phyloP scores from a whole-genome alignment of 2,888 invertebrate genomes.

The Bellardia bayeri region DNA sequence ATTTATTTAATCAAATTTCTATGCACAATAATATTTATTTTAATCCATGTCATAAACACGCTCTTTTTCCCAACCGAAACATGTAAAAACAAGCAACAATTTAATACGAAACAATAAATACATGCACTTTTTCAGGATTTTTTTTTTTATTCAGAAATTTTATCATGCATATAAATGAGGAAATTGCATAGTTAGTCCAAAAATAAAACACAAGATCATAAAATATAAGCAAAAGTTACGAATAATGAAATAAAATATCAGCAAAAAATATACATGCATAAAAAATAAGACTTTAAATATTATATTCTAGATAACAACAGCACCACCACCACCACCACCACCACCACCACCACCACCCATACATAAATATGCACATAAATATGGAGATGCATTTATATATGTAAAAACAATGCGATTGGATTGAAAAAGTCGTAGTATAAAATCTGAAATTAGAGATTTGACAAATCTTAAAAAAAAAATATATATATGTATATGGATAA shows the following conservation, averaged over 20 bases:
- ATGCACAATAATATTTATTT: slow-evolving; percentile 59
- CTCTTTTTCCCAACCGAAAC: slow-evolving; percentile 24
- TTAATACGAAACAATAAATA: slow-evolving; percentile 40
- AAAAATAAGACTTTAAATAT: neutral
- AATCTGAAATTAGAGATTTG: too few species aligned
- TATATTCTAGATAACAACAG: slow-evolving; percentile 3
- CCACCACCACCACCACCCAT: too few species aligned
- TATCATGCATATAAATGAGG: slow-evolving; percentile 57
- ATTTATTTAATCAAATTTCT: slow-evolving; percentile 61
- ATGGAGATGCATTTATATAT: too few species aligned
- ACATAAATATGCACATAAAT: neutral
- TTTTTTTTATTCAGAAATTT: slow-evolving; percentile 12
- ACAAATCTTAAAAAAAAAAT: too few species aligned
- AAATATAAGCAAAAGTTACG: slow-evolving; percentile 10
- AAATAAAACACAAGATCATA: slow-evolving; percentile 27
- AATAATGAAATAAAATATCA: neutral
- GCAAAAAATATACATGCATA: neutral
- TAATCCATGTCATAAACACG: slow-evolving; percentile 58
- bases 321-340: too few species aligned
- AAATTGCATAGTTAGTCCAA: slow-evolving; percentile 43
- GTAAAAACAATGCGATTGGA: too few species aligned
- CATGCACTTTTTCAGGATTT: neutral
- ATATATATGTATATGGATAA: too few species aligned
- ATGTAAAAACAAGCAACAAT: slow-evolving; percentile 25
- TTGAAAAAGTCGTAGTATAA: too few species aligned